These are phyloP conservation scores for Lamprologus speciosus DNA, from an alignment of 2,113 vertebrate species.

Conservation along the genomic window DNA sequence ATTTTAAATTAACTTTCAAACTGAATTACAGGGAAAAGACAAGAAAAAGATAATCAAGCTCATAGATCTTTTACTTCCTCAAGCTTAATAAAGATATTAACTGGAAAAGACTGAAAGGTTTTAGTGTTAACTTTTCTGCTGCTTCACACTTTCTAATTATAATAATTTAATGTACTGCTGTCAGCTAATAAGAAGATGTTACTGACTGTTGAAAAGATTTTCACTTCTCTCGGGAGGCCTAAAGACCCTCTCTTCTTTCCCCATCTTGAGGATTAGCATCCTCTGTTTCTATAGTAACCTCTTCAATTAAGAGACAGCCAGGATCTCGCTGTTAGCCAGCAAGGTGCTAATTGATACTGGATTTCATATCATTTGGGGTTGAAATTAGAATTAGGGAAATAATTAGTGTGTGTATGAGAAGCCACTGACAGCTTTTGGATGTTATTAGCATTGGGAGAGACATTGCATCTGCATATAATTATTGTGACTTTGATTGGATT, in stretches of 20 bases:
- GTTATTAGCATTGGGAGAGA: neutral
- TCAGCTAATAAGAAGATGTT: neutral
- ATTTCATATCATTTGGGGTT: neutral
- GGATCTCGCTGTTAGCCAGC: constrained; percentile 21
- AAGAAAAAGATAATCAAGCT: neutral
- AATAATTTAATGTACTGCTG: neutral
- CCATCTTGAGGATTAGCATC: constrained; percentile 24
- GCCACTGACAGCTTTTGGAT: neutral
- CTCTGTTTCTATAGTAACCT: constrained; percentile 57
- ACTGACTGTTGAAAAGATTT: neutral
- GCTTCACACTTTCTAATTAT: neutral
- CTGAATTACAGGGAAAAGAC: neutral
- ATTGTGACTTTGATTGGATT: neutral
- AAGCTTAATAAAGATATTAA: neutral
- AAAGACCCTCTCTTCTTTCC: neutral
- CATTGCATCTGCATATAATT: neutral
- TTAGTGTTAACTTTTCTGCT: neutral
- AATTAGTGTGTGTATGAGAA: neutral
- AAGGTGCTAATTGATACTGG: constrained; percentile 60
- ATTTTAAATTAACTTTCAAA: neutral
- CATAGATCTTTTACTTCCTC: neutral
- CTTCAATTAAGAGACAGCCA: constrained; percentile 34
- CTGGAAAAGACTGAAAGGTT: neutral
- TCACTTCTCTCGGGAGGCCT: neutral
- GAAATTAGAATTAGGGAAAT: neutral